Evolutionary conservation across 2,113 vertebrate species (phyloP).

Genomic region (Hemiprocne comata): DNA sequence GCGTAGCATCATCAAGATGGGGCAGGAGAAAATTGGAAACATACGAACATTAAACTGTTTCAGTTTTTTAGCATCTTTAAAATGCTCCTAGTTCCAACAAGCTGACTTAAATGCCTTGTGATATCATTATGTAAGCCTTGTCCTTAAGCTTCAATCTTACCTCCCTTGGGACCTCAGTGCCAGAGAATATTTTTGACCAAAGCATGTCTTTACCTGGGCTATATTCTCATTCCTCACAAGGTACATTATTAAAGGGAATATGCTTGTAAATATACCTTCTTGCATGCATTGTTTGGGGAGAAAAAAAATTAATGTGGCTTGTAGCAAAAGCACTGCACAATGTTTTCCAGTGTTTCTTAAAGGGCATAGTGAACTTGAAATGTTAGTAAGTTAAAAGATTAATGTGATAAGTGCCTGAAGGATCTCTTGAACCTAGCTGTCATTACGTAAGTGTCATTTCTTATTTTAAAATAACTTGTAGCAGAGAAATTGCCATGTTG

Average conservation of each 20-base stretch:
- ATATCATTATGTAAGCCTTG: neutral
- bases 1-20: neutral
- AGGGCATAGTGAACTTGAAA: slow-evolving; percentile 33
- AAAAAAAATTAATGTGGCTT: neutral
- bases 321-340: neutral
- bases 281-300: neutral
- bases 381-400: slow-evolving; percentile 38
- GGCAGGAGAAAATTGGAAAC: neutral
- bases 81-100: neutral
- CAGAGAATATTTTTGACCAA: neutral
- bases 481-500: neutral
- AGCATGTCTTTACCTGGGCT: neutral
- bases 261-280: neutral
- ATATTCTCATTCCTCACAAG: neutral
- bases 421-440: neutral
- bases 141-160: neutral
- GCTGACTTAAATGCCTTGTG: neutral
- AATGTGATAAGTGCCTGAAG: slow-evolving; percentile 26
- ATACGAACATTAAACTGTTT: neutral
- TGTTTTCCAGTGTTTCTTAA: neutral
- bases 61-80: neutral
- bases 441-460: neutral
- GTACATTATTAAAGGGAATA: neutral
- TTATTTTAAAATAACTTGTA: slow-evolving; percentile 15
- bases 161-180: neutral